Evolutionary conservation across 2,797 vertebrate species (phyloP), one percentile per base, ranked within the genome.

Genomic region (Salarias fasciatus): DNA sequence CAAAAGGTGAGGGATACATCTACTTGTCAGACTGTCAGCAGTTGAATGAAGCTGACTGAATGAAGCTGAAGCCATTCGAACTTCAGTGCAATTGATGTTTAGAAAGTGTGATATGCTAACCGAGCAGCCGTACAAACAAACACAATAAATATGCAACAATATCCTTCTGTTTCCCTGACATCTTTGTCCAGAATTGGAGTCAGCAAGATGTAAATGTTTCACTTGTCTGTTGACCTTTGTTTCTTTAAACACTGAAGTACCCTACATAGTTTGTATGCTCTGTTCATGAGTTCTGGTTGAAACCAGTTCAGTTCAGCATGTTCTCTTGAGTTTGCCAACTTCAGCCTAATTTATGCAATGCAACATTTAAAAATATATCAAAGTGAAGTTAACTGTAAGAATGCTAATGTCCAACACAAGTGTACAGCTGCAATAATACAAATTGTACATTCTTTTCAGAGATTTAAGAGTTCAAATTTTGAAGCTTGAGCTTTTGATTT

Each of bases 121-220:
- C 33, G 6, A 6, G 33, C 1, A 50, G 0, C 60, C 3, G 56
- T 29, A 18, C 14, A 49, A 11, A 42, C 9, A 49, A 1, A 63
- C 4, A 59, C 37, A 57, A 37, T 8, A 9, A 4, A 24, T 24
- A 45, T 11, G 30, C 11, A 58, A 51, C 12, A 41, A 6, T 5
- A 28, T 5, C 43, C 5, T 35, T 31, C 31, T 52, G 5, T 42
- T 63, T 68, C 35, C 3, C 5, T 28, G 3, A 18, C 13, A 63
- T 48, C 8, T 11, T 24, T 1, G 0, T 7, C 1, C n/a, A 53
- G 31, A 62, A 50, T 44, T 38, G 33, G 49, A 13, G 37, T 53
- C n/a, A 52, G 43, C 31, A 3, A 8, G 46, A 69, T 63, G 90
- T 91, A 76, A 92, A 92, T 91, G 85, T 89, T 92, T 92, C 61